Percentiles rank a stretch among this genome's conserved stretches.
phyloP scores from a whole-genome alignment of 2,797 vertebrate species.

The Phoeniculus purpureus region DNA sequence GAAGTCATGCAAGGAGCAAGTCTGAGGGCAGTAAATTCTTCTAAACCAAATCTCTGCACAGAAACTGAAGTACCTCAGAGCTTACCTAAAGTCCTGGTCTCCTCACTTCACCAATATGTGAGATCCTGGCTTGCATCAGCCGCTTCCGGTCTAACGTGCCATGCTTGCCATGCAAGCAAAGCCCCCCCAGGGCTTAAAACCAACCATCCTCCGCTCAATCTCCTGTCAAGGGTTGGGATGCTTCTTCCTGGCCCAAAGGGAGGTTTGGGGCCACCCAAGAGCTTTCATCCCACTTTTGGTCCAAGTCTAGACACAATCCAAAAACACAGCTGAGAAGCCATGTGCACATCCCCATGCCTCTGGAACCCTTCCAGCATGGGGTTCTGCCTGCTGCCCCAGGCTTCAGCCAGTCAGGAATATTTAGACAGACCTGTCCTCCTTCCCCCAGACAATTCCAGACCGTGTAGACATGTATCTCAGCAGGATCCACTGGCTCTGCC shows the following conservation, averaged over 20 bases:
- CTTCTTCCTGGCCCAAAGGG: neutral
- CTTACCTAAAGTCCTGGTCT: neutral
- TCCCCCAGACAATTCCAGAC: neutral
- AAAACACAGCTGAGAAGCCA: neutral
- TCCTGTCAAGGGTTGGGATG: neutral
- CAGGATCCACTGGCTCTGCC: neutral
- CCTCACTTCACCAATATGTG: neutral
- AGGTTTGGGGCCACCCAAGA: neutral
- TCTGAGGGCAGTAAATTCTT: neutral
- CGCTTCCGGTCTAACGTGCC: neutral
- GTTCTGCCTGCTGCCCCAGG: neutral
- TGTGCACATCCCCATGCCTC: rapidly evolving
- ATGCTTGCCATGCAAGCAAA: rapidly evolving
- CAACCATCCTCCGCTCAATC: neutral
- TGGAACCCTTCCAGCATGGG: neutral
- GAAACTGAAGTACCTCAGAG: neutral
- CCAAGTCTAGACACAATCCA: neutral
- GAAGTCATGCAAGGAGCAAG: neutral
- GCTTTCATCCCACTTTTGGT: neutral
- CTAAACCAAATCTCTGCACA: neutral
- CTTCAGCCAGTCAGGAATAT: neutral
- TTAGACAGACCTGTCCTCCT: neutral
- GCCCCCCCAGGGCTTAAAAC: neutral
- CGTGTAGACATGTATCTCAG: rapidly evolving
- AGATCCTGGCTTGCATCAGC: neutral